phyloP scores from a whole-genome alignment of 1,140 invertebrate species.

The Dreissena polymorpha region DNA sequence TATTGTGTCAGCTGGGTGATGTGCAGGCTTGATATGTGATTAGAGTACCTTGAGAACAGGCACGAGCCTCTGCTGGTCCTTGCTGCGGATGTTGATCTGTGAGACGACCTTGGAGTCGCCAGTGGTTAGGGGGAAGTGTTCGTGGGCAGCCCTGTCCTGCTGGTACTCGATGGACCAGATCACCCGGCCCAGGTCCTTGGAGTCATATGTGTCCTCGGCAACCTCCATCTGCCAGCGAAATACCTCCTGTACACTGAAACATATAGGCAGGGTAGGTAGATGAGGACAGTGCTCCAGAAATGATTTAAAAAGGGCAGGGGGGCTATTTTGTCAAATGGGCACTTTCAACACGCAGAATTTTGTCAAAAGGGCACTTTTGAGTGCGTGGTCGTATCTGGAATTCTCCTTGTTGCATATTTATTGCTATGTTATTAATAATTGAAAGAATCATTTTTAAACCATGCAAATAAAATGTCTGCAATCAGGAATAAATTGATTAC shows the following conservation, averaged over 20 bases:
- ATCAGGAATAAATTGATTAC: no score
- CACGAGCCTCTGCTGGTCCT: constrained; percentile 41
- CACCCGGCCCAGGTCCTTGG: constrained; percentile 41
- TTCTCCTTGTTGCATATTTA: no score
- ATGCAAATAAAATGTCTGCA: no score
- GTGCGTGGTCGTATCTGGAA: no score
- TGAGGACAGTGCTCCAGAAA: no score
- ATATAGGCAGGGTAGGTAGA: background rate
- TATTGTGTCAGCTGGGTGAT: no score
- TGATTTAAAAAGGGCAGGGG: no score
- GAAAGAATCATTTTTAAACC: no score
- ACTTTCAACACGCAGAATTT: no score
- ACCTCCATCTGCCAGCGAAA: constrained; percentile 56
- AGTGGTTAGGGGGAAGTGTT: constrained; percentile 18
- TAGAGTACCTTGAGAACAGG: constrained; percentile 46
- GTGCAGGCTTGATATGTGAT: background rate
- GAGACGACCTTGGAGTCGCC: constrained; percentile 45
- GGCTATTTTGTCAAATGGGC: no score
- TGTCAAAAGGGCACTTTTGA: no score
- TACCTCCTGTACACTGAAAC: constrained; percentile 48
- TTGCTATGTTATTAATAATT: no score
- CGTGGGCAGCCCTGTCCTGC: constrained; percentile 14
- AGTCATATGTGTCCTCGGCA: constrained; percentile 47
- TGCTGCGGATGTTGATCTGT: constrained; percentile 42
- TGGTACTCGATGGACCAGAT: constrained; percentile 54